phyloP scores from a whole-genome alignment of 2,113 vertebrate species.

The Hemiprocne comata region DNA sequence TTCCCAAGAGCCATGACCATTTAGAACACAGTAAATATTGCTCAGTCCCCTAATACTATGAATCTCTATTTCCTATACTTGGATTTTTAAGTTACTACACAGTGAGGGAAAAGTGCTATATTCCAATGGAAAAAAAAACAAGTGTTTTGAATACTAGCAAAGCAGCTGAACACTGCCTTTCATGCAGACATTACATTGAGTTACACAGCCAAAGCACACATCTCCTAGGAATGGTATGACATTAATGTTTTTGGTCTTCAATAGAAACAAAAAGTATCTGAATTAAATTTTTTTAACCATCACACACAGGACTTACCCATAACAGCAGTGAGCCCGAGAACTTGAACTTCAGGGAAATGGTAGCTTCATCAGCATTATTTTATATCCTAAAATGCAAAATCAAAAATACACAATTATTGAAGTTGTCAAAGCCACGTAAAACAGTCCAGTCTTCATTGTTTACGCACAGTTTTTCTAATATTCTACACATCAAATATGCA shows the following conservation, averaged over 20 bases:
- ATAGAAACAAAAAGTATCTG: background rate
- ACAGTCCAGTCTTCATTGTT: background rate
- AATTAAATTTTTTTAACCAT: background rate
- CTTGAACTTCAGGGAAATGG: slow-evolving; percentile 82
- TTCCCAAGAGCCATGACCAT: background rate
- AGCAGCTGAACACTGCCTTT: background rate
- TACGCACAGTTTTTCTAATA: background rate
- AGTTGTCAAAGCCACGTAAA: background rate
- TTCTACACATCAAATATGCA: background rate
- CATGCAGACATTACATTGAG: background rate
- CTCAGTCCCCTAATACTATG: background rate
- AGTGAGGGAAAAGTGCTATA: background rate
- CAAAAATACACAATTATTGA: background rate
- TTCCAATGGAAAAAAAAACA: background rate
- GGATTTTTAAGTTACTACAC: background rate
- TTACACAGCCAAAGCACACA: background rate
- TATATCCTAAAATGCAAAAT: slow-evolving; percentile 74
- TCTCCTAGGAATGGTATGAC: background rate
- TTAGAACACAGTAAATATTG: background rate
- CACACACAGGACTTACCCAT: slow-evolving; percentile 85
- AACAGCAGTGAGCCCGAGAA: slow-evolving; percentile 79
- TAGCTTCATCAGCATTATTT: slow-evolving; percentile 87
- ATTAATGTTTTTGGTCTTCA: background rate
- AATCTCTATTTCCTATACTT: background rate
- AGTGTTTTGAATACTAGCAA: background rate